These are phyloP conservation scores for Microcebus ravelobensis DNA, from an alignment of 2,113 vertebrate genomes.

Conservation along the genomic window DNA sequence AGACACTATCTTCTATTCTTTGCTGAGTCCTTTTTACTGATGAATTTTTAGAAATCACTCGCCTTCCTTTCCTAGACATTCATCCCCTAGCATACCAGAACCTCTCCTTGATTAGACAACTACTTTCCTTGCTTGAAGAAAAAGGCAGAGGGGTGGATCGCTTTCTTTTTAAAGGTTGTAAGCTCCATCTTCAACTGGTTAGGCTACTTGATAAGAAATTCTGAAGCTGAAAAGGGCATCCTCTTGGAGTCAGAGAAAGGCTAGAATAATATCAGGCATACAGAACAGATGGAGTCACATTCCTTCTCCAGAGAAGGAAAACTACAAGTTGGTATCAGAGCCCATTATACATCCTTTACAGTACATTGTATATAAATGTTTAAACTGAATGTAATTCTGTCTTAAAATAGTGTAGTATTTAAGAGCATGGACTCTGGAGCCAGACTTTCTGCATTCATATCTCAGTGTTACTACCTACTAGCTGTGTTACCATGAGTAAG, in stretches of 20 bases:
- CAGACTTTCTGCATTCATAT: background rate
- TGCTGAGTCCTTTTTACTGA: background rate
- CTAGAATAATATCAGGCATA: background rate
- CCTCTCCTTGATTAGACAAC: background rate
- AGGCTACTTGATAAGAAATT: background rate
- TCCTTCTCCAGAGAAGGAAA: background rate
- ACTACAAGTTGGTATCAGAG: background rate
- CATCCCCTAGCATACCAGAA: background rate
- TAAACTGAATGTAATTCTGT: background rate
- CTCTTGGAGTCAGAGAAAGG: background rate
- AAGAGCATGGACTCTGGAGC: background rate
- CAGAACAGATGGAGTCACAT: background rate
- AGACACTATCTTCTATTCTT: background rate
- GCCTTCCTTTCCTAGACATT: background rate
- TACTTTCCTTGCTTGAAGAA: background rate
- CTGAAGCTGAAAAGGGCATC: background rate
- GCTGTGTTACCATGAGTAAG: background rate
- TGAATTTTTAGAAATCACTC: background rate
- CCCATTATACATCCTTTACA: background rate
- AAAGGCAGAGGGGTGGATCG: background rate
- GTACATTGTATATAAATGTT: constrained; percentile 29
- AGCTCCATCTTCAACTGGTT: background rate
- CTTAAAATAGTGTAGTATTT: background rate
- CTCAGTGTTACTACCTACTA: background rate
- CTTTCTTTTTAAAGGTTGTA: background rate